A percentile compares a stretch with the other conserved stretches of the same genome.
phyloP scores from a whole-genome alignment of 1,140 invertebrate species.

The Protaetia brevitarsis region DNA sequence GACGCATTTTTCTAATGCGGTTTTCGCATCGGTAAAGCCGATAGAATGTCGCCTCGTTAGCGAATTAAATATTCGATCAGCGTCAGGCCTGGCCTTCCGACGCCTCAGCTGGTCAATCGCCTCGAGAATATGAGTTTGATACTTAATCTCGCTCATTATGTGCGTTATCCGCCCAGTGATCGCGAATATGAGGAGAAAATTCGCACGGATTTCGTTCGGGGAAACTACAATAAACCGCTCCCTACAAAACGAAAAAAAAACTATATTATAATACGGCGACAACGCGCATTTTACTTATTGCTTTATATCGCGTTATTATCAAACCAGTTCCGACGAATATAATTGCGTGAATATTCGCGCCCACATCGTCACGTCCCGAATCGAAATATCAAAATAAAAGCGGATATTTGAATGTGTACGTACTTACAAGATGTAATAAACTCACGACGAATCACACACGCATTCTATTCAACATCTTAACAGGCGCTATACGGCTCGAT shows the following conservation, averaged over 20 bases:
- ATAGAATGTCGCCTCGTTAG: conserved; percentile 70
- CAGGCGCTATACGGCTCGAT: conserved; percentile 10
- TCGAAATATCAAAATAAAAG: not conserved
- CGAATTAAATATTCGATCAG: conserved; percentile 78
- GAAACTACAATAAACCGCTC: not conserved
- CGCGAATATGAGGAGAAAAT: not conserved
- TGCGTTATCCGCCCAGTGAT: too few species aligned
- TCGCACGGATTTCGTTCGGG: not conserved
- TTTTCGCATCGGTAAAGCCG: conserved; percentile 67
- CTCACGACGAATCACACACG: not conserved
- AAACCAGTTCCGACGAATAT: conserved; percentile 16
- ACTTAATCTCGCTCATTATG: conserved; percentile 54
- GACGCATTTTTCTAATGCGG: conserved; percentile 70
- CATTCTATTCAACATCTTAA: too few species aligned
- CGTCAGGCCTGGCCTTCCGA: conserved; percentile 78
- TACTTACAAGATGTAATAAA: not conserved
- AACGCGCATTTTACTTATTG: conserved; percentile 12
- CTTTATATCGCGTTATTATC: not conserved
- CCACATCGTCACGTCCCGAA: not conserved
- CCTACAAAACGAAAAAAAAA: not conserved
- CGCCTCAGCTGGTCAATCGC: conserved; percentile 79
- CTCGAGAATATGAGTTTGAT: conserved; percentile 73
- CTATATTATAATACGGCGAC: too few species aligned
- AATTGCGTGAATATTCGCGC: conserved; percentile 11
- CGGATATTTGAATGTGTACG: not conserved